phyloP scores from a whole-genome alignment of 1,140 invertebrate species.

The Xylocopa sonorina region DNA sequence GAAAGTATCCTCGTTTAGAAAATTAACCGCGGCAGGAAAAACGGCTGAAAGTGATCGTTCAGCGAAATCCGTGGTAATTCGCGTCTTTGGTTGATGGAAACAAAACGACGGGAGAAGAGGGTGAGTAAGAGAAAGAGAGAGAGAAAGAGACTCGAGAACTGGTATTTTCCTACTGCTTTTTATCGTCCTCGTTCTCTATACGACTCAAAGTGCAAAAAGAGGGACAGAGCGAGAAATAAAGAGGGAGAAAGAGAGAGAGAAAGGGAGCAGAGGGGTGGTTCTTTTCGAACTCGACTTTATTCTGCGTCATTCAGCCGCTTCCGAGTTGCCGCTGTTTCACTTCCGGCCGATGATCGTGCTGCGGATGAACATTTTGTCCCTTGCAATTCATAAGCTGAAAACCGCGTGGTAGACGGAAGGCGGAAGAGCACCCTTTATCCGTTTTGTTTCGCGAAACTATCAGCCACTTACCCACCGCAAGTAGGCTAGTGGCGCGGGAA shows the following conservation, averaged over 20 bases:
- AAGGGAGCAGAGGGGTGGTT: conserved; percentile 6
- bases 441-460: conserved; percentile 50
- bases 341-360: conserved; percentile 46
- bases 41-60: conserved; percentile 32
- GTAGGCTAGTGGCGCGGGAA: conserved; percentile 39
- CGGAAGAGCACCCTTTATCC: conserved; percentile 26
- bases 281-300: conserved; percentile 49
- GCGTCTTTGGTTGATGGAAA: not conserved
- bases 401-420: conserved; percentile 10
- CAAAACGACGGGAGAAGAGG: not conserved
- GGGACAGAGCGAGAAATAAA: not conserved
- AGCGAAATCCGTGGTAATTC: conserved; percentile 22
- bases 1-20: conserved; percentile 24
- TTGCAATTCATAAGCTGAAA: conserved; percentile 45
- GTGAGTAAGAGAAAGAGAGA: not conserved
- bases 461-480: conserved; percentile 34
- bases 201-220: conserved; percentile 22
- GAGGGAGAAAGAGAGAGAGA: not conserved
- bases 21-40: conserved; percentile 4
- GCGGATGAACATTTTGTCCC: conserved; percentile 53
- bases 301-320: conserved; percentile 42
- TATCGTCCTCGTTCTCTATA: conserved; percentile 35
- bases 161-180: conserved; percentile 45
- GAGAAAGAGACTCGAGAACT: conserved; percentile 27
- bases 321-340: conserved; percentile 50